Evolutionary conservation across 2,113 vertebrate genomes (phyloP), one percentile per base, ranked within the genome.

Genomic region (Cryptotis parvus): DNA sequence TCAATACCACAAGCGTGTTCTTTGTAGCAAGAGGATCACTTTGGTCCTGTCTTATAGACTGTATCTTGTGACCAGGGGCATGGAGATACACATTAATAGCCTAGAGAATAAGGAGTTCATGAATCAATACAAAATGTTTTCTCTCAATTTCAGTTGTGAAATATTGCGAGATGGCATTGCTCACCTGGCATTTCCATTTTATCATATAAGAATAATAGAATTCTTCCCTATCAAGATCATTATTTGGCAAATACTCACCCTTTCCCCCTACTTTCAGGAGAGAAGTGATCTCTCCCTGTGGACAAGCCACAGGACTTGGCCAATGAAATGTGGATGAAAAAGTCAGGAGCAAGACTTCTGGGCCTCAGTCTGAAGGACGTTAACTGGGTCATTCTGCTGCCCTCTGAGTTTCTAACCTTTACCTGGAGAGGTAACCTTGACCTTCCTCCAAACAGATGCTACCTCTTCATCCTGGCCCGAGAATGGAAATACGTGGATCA

Each of bases 61-160:
- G 18, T 58, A 84, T 80, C 87, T 81, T 29, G 11, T 80, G 20
- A 55, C 52, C 29, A 89, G 80, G n/a, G 8, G 83, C 31, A 37
- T 61, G 24, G 41, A 82, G 14, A 82, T 15, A 26, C 27, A 92
- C 76, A 39, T 22, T 91, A 89, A n/a, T 1, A 72, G 31, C 6
- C 49, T 65, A 18, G 68, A 29, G 18, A 76, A 55, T 22, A 61
- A 81, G 8, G 20, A 37, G 73, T 84, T 82, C 26, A 29, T n/a
- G 87, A 80, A 78, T 72, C 41, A 89, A 33, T 37, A 76, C 69
- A 70, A 52, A 78, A 49, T 27, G 2, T 2, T 91, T 74, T 77
- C 87, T 86, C 31, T 61, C 41, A 49, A 39, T 52, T 91, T 78
- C 65, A 92, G 0, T 49, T 91, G 68, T 89, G 39, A 92, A 41